Evolutionary conservation across 2,113 vertebrate genomes (phyloP).

Genomic region (Acrocephalus arundinaceus): DNA sequence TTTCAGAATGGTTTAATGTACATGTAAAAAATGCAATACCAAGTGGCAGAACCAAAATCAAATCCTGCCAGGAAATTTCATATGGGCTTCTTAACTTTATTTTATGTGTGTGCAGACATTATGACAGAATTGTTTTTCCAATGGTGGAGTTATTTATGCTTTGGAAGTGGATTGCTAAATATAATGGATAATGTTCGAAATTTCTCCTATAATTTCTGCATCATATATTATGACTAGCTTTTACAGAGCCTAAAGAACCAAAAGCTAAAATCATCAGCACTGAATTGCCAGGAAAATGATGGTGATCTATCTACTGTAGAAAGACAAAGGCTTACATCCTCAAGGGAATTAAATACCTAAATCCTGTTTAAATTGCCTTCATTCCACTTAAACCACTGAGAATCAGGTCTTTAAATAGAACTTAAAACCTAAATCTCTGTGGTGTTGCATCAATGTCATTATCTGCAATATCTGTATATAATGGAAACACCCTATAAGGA

Average conservation of each 20-base stretch:
- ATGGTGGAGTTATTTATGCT: background rate
- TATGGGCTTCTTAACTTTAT: background rate
- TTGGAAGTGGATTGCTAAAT: background rate
- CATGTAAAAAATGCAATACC: background rate
- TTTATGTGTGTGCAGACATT: background rate
- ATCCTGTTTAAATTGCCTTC: constrained; percentile 14
- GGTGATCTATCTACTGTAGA: background rate
- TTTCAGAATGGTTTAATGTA: background rate
- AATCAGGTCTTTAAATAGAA: background rate
- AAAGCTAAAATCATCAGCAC: background rate
- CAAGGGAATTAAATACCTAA: background rate
- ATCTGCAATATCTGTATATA: background rate
- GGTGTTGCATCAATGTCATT: background rate
- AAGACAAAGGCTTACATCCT: background rate
- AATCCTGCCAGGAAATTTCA: background rate
- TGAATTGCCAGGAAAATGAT: background rate
- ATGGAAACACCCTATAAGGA: background rate
- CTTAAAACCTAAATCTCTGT: background rate
- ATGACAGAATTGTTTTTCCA: background rate
- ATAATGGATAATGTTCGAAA: background rate
- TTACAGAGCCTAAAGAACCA: background rate
- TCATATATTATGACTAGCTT: background rate
- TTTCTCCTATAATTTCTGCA: background rate
- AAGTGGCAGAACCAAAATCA: background rate
- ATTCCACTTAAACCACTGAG: constrained; percentile 12